Base-by-base conservation (phyloP, 2,113 vertebrate genomes). In the Eolophus roseicapilla region DNA sequence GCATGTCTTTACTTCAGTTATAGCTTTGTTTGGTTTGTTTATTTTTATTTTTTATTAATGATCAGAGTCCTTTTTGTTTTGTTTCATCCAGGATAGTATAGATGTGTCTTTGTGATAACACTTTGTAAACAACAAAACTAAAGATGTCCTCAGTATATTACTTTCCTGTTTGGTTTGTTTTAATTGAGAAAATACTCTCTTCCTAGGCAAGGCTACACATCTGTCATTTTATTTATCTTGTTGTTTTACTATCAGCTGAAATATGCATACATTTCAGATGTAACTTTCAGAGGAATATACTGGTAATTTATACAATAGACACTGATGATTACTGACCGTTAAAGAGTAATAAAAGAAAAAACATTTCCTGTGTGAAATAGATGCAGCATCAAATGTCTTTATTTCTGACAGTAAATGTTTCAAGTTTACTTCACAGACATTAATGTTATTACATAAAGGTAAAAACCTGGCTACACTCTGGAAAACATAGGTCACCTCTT, bases 301-400 rank as follows among this genome's bases (percentile, higher is more conserved):
- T 46, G 63, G 23, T 86, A 90, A 95, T 91, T 95, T 90, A 92
- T 88, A 86, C 75, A 92, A 81, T 88, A 92, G 92, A 86, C 52
- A 31, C 59, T 83, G 81, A 92, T 84, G 28, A 94, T 93, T 96
- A 96, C 93, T 92, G 81, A 69, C 59, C 77, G 83, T 96, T 97
- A 91, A 91, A 93, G 79, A 91, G 82, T 81, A 60, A 8, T 96
- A 88, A 90, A 41, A 41, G 41, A 41, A 41, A 41, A 41, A 95
- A 87, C 50, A 75, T 93, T 93, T 95, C 91, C 89, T 88, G 12
- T 92, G 69, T 93, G 84, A 93, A 92, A 89, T 65, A 88, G 82
- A 75, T 60, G 35, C 41, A 77, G 81, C 80, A 92, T 75, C 88
- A 93, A 90, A 84, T 82, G 43, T 86, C 84, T 90, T 83, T 80